Evolutionary conservation across 2,113 vertebrate species (phyloP).

Genomic region (Bufo bufo): DNA sequence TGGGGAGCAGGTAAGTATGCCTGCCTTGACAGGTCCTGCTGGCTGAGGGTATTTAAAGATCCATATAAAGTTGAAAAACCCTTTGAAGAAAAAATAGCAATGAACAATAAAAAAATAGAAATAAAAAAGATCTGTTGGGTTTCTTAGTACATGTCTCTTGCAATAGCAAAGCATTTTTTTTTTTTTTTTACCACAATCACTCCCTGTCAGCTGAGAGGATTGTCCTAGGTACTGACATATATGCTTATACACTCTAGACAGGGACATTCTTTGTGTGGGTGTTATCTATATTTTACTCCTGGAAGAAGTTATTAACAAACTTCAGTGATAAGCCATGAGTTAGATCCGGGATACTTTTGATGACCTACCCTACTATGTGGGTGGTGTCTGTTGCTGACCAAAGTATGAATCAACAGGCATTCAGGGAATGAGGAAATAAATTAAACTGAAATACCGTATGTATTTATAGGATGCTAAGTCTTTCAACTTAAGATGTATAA

Average conservation of each 20-base stretch:
- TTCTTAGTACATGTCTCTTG: too few species aligned
- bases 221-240: too few species aligned
- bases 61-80: too few species aligned
- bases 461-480: not conserved
- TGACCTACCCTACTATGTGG: slow-evolving; percentile 31
- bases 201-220: too few species aligned
- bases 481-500: not conserved
- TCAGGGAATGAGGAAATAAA: slow-evolving; percentile 29
- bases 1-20: too few species aligned
- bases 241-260: not conserved
- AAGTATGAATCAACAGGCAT: slow-evolving; percentile 31
- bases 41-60: too few species aligned
- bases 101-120: too few species aligned
- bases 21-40: too few species aligned
- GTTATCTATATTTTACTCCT: slow-evolving; percentile 7
- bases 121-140: too few species aligned
- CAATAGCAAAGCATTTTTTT: too few species aligned
- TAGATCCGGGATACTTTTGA: slow-evolving; percentile 15
- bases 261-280: slow-evolving; percentile 18
- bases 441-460: not conserved
- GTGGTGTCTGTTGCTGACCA: slow-evolving; percentile 17
- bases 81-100: too few species aligned
- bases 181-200: too few species aligned
- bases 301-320: slow-evolving; percentile 4
- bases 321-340: slow-evolving; percentile 23